phyloP scores from a whole-genome alignment of 2,888 invertebrate species.

The Scaptomyza parva region DNA sequence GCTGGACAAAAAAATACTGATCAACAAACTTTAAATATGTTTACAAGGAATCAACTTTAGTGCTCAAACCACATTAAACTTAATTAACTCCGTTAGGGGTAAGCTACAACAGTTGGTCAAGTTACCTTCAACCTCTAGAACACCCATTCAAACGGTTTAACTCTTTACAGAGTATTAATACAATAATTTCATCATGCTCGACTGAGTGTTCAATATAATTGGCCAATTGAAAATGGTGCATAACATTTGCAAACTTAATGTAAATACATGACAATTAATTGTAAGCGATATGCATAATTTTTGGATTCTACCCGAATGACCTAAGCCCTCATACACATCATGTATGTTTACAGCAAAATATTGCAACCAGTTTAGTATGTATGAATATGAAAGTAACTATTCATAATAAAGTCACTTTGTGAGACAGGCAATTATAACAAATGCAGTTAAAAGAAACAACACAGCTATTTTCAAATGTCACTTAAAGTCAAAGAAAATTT shows the following conservation, averaged over 20 bases:
- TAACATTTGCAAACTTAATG: slow-evolving; percentile 52
- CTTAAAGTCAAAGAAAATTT: slow-evolving; percentile 25
- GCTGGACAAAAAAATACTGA: background rate
- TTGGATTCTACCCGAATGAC: background rate
- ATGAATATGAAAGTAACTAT: background rate
- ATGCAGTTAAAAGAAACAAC: slow-evolving; percentile 6
- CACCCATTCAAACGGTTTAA: background rate
- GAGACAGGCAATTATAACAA: slow-evolving; percentile 8
- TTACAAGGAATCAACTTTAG: too few species aligned
- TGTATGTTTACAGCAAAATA: background rate
- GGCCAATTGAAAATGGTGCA: slow-evolving; percentile 26
- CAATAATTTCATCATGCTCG: slow-evolving; percentile 10
- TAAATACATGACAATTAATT: slow-evolving; percentile 57
- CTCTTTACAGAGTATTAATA: slow-evolving; percentile 22
- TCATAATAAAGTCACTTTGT: slow-evolving; percentile 1
- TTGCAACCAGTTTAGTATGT: background rate
- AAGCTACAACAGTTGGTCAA: background rate
- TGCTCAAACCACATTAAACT: too few species aligned
- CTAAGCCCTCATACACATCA: background rate
- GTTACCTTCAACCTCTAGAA: background rate
- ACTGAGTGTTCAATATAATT: slow-evolving; percentile 23
- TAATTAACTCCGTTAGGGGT: background rate
- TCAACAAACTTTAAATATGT: background rate
- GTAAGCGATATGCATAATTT: slow-evolving; percentile 45
- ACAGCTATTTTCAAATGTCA: slow-evolving; percentile 5